Conservation (phyloP, 2,888 invertebrate genomes). For the Pachymerium ferrugineum region DNA sequence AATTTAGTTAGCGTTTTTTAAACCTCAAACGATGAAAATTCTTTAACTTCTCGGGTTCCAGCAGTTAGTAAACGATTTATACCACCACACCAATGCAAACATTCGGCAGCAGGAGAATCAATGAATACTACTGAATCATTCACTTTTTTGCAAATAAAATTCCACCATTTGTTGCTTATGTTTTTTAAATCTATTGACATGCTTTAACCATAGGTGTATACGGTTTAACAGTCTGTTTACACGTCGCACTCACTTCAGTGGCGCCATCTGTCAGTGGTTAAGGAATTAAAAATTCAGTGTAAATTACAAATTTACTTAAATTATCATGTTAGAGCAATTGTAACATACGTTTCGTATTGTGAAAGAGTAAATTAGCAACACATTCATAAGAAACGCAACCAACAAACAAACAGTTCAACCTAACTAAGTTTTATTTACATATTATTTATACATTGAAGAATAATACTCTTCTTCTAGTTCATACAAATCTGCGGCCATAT, state of each 20-base stretch:
- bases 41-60: slow-evolving; percentile 60
- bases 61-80: slow-evolving; percentile 48
- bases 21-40: slow-evolving; percentile 59
- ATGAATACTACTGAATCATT: slow-evolving; percentile 61
- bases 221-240: too few species aligned
- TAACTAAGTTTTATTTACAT: too few species aligned
- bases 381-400: too few species aligned
- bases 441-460: slow-evolving; percentile 67
- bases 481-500: slow-evolving; percentile 88
- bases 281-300: neutral
- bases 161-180: slow-evolving; percentile 55
- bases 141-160: slow-evolving; percentile 57
- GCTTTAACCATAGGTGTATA: too few species aligned
- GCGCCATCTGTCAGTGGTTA: too few species aligned
- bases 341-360: neutral
- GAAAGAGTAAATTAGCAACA: too few species aligned
- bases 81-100: slow-evolving; percentile 65
- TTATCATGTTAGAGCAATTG: neutral
- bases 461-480: slow-evolving; percentile 92
- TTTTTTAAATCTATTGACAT: neutral
- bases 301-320: neutral
- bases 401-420: too few species aligned
- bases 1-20: too few species aligned
- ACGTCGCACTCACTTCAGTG: too few species aligned
- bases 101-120: slow-evolving; percentile 60